Conservation (phyloP, 1,140 invertebrate species). For the Pentalonia nigronervosa region DNA sequence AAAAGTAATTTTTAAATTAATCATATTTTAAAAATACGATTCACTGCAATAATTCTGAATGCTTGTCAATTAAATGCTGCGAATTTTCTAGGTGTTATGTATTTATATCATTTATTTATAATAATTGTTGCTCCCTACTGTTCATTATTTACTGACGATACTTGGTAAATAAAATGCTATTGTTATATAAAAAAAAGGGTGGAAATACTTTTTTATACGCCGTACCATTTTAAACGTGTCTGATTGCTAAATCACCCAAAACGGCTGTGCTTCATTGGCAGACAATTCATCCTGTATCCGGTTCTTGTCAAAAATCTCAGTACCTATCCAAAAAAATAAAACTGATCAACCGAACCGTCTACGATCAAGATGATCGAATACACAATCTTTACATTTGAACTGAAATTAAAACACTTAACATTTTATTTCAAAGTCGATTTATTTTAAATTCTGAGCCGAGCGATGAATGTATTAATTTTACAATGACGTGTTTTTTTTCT, state of each 20-base stretch:
- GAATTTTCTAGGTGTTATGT: neutral
- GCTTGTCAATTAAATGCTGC: neutral
- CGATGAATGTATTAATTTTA: too few species aligned
- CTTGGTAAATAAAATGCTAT: neutral
- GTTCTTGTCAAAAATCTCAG: slow-evolving; percentile 22
- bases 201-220: slow-evolving; percentile 7
- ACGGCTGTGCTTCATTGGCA: slow-evolving; percentile 25
- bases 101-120: neutral
- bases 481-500: too few species aligned
- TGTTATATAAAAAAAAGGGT: neutral
- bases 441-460: neutral
- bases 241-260: slow-evolving; percentile 53
- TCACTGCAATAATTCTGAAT: neutral
- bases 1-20: neutral
- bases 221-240: neutral
- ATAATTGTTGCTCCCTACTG: neutral
- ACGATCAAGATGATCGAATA: neutral
- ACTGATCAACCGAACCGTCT: slow-evolving; percentile 1
- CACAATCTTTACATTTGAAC: neutral
- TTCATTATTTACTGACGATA: neutral
- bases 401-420: neutral
- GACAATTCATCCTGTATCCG: slow-evolving; percentile 38
- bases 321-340: neutral
- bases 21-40: neutral
- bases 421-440: neutral